A percentile compares a stretch with the other conserved stretches of the same genome.
phyloP scores from a whole-genome alignment of 2,797 vertebrate genomes.

The Etheostoma nigrum region DNA sequence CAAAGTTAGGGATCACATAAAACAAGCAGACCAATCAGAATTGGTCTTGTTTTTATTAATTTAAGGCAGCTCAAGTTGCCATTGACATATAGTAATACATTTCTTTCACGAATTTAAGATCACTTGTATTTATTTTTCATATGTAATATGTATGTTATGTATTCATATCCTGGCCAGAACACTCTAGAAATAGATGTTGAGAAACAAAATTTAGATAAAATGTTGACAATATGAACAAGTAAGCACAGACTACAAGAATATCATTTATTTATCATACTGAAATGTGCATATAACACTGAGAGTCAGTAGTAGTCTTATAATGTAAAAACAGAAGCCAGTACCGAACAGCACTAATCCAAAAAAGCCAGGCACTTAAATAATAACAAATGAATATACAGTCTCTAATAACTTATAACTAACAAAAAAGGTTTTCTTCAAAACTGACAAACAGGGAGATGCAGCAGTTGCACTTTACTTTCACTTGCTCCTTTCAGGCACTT shows the following conservation, averaged over 20 bases:
- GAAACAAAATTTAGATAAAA: no score
- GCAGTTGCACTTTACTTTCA: conserved; percentile 23
- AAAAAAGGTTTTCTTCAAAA: conserved; percentile 26
- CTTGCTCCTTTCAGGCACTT: conserved; percentile 68
- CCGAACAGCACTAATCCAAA: conserved; percentile 46
- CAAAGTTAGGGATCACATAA: neutral
- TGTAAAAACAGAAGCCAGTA: conserved; percentile 39
- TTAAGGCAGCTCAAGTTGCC: neutral
- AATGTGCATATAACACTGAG: conserved; percentile 38
- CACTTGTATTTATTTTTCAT: neutral
- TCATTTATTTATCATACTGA: conserved; percentile 66
- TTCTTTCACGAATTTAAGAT: neutral
- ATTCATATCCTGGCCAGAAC: neutral
- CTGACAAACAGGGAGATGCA: conserved; percentile 8
- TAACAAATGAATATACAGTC: conserved; percentile 32
- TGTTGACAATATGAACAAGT: neutral
- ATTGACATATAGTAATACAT: neutral
- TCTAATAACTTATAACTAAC: conserved; percentile 16
- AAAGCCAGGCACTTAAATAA: conserved; percentile 28
- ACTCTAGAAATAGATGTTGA: neutral
- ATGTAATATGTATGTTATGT: neutral
- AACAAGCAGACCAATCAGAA: neutral
- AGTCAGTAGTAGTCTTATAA: conserved; percentile 31
- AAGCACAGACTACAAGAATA: conserved; percentile 54
- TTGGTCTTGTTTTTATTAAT: no score